Conservation (phyloP, 30 jellyfish, hydroid and myxozoan species). For the Sanderia malayensis region DNA sequence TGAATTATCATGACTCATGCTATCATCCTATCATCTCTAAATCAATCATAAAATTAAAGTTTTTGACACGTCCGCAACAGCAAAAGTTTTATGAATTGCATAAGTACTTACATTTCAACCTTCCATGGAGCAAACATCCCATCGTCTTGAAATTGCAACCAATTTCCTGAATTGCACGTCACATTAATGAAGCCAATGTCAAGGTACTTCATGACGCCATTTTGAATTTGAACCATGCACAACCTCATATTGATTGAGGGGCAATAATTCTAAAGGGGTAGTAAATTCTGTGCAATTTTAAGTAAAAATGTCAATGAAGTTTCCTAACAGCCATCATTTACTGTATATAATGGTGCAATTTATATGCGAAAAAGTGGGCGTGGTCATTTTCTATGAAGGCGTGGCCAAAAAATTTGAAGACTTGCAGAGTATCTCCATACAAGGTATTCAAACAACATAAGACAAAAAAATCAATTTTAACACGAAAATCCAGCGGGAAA, state of each 20-base stretch:
- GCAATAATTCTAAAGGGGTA: conserved; percentile 11
- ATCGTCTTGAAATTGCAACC: conserved; percentile 1
- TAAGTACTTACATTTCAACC: background rate
- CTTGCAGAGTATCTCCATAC: conserved; percentile 11
- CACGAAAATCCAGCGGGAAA: conserved; percentile 30
- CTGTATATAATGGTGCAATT: conserved; percentile 6
- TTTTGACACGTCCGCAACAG: no score
- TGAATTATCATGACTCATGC: no score
- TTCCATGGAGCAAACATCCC: conserved; percentile 9
- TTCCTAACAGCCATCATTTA: conserved; percentile 17
- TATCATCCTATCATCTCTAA: no score
- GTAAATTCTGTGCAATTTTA: conserved; percentile 17
- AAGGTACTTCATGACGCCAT: conserved; percentile 19
- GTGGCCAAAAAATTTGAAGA: conserved; percentile 12
- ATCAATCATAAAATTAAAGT: no score
- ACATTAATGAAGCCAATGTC: conserved; percentile 13
- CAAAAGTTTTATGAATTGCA: background rate
- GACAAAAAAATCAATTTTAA: conserved; percentile 9
- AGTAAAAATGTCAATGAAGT: conserved; percentile 14
- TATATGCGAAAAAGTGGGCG: conserved; percentile 7
- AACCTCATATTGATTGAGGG: conserved; percentile 17
- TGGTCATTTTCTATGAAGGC: conserved; percentile 12
- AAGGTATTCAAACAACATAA: conserved; percentile 13
- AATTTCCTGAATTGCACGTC: conserved; percentile 2
- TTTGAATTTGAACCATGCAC: conserved; percentile 10